Evolutionary conservation across 35 echinoderm and acorn worm genomes (phyloP).

Genomic region (Ophiothrix spiculata): DNA sequence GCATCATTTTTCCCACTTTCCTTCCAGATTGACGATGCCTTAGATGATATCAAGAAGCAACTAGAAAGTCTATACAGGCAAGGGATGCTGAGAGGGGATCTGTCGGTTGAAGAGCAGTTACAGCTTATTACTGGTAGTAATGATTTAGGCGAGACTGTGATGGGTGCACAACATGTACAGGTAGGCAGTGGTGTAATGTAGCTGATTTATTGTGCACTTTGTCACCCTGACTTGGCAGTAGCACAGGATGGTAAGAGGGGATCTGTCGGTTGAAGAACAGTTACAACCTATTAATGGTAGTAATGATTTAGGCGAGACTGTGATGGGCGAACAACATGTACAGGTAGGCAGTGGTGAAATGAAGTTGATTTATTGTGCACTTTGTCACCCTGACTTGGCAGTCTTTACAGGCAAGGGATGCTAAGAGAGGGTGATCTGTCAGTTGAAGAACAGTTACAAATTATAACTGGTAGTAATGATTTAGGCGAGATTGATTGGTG

Average conservation of each 20-base stretch:
- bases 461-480: constrained; percentile 64
- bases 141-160: constrained; percentile 60
- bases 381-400: no score
- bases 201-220: no score
- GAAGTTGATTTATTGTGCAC: no score
- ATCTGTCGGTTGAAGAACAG: constrained; percentile 67
- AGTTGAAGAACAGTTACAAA: constrained; percentile 58
- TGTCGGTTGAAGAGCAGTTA: constrained; percentile 69
- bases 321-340: constrained; percentile 74
- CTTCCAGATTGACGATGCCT: constrained; percentile 56
- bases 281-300: constrained; percentile 57
- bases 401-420: constrained; percentile 51
- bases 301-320: constrained; percentile 54
- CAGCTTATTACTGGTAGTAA: constrained; percentile 60
- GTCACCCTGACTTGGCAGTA: no score
- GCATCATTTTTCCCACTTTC: constrained; percentile 20
- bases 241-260: no score
- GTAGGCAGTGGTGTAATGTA: no score
- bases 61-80: constrained; percentile 48
- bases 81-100: constrained; percentile 63
- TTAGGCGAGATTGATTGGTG: constrained; percentile 51
- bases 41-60: constrained; percentile 57
- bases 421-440: constrained; percentile 62
- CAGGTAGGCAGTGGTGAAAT: constrained; percentile 69
- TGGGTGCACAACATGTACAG: constrained; percentile 78